Evolutionary conservation across 37 sponge, comb jelly and placozoan genomes (phyloP).

Genomic region (Amphimedon queenslandica): DNA sequence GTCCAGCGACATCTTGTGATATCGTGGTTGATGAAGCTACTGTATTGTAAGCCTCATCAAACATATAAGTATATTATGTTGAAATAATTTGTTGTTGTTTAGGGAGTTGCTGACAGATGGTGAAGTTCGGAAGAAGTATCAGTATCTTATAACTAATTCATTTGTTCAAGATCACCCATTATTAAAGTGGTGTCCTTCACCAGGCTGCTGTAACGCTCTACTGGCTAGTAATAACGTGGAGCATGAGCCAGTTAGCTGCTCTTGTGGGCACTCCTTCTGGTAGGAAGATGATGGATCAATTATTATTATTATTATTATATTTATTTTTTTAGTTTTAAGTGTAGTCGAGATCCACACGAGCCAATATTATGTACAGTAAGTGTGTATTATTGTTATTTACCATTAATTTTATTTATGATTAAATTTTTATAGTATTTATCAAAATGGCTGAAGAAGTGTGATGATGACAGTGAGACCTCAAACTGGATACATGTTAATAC

Average conservation of each 20-base stretch:
- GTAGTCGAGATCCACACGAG: conserved; percentile 52
- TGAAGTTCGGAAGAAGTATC: conserved; percentile 59
- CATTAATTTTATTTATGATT: too few relatives aligned
- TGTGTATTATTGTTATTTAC: too few relatives aligned
- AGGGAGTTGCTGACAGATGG: conserved; percentile 48
- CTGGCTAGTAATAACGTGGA: conserved; percentile 24
- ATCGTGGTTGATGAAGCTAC: conserved; percentile 79
- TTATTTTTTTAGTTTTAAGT: conserved; percentile 41
- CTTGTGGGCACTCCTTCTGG: conserved; percentile 82
- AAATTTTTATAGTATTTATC: conserved; percentile 37
- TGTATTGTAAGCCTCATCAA: conserved; percentile 60
- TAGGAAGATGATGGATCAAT: conserved; percentile 10
- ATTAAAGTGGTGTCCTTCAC: conserved; percentile 83
- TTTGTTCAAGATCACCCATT: conserved; percentile 79
- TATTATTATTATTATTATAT: neutral
- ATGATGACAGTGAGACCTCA: conserved; percentile 92
- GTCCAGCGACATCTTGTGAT: conserved; percentile 71
- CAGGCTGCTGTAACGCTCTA: conserved; percentile 85
- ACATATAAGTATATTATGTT: neutral
- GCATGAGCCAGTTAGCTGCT: conserved; percentile 56
- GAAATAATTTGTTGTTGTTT: neutral
- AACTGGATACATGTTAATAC: conserved; percentile 93
- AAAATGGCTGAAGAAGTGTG: conserved; percentile 89
- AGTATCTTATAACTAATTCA: conserved; percentile 69
- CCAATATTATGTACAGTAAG: conserved; percentile 43